Percentiles rank a stretch among this genome's conserved stretches.
phyloP scores from a whole-genome alignment of 2,797 vertebrate genomes.

The Gymnothorax javanicus region DNA sequence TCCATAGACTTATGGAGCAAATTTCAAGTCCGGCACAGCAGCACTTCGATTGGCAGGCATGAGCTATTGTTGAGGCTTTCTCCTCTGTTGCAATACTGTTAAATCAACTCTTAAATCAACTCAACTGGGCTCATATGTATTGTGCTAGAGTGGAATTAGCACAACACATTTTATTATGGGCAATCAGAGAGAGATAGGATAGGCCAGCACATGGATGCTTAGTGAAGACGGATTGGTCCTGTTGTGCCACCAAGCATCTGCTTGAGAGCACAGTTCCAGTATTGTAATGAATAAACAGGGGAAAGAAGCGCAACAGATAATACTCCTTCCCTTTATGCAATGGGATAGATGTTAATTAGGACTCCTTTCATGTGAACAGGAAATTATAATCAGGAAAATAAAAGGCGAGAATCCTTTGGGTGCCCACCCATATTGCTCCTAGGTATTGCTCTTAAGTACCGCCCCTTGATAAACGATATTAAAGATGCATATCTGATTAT shows the following conservation, averaged over 20 bases:
- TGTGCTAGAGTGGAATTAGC: too few relatives aligned
- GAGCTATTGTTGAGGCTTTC: background rate
- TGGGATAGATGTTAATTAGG: slow-evolving; percentile 1
- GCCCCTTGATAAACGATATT: background rate
- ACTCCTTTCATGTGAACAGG: slow-evolving; percentile 21
- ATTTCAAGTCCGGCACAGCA: background rate
- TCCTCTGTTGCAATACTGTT: too few relatives aligned
- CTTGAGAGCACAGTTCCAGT: slow-evolving; percentile 20
- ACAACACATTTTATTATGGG: too few relatives aligned
- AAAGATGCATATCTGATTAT: slow-evolving; percentile 10
- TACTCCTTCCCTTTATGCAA: slow-evolving; percentile 12
- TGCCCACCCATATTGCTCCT: slow-evolving; percentile 24
- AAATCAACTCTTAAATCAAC: too few relatives aligned
- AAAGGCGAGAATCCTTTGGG: background rate
- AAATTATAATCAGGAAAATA: slow-evolving; percentile 20
- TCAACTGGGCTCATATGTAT: too few relatives aligned
- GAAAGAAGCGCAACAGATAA: slow-evolving; percentile 16
- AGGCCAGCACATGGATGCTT: background rate
- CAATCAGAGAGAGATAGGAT: background rate
- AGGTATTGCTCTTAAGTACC: background rate
- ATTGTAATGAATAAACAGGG: slow-evolving; percentile 30
- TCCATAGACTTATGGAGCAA: background rate
- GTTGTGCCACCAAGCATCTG: slow-evolving; percentile 25
- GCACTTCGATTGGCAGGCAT: background rate
- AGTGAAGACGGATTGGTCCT: slow-evolving; percentile 21